These are phyloP conservation scores for Galeruca laticollis DNA, from an alignment of 2,888 invertebrate species.

Conservation along the genomic window DNA sequence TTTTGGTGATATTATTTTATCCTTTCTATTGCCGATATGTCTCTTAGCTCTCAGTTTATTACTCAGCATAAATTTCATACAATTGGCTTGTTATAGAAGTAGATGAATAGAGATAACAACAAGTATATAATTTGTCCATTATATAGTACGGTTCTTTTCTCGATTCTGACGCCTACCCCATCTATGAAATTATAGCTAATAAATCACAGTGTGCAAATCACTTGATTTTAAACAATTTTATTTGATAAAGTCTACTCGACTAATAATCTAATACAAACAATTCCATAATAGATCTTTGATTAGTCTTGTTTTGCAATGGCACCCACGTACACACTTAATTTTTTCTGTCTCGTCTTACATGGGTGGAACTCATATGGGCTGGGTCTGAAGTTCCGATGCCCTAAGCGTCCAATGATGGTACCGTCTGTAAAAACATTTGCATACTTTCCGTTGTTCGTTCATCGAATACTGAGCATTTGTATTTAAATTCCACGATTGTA, in stretches of 20 bases:
- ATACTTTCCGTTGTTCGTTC: conserved; percentile 38
- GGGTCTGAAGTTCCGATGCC: conserved; percentile 46
- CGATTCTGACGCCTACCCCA: not conserved
- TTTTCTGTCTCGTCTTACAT: conserved; percentile 25
- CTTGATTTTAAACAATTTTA: conserved; percentile 1
- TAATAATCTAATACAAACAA: not conserved
- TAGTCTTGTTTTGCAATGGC: conserved; percentile 20
- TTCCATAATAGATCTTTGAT: not conserved
- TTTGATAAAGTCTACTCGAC: not conserved
- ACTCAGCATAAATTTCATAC: too few species aligned
- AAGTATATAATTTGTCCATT: not conserved
- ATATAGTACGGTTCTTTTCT: not conserved
- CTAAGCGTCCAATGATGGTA: conserved; percentile 53
- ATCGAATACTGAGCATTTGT: conserved; percentile 32
- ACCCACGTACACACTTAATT: conserved; percentile 18
- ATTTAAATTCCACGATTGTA: conserved; percentile 6
- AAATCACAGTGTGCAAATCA: not conserved
- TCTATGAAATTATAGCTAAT: not conserved
- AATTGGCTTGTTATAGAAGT: not conserved
- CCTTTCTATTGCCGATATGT: too few species aligned
- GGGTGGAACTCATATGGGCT: conserved; percentile 35
- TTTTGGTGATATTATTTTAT: too few species aligned
- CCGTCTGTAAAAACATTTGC: conserved; percentile 47
- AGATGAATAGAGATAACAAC: not conserved
- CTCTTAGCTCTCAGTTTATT: too few species aligned